Conservation (phyloP, 2,888 invertebrate species). For the Diaprepes abbreviatus region DNA sequence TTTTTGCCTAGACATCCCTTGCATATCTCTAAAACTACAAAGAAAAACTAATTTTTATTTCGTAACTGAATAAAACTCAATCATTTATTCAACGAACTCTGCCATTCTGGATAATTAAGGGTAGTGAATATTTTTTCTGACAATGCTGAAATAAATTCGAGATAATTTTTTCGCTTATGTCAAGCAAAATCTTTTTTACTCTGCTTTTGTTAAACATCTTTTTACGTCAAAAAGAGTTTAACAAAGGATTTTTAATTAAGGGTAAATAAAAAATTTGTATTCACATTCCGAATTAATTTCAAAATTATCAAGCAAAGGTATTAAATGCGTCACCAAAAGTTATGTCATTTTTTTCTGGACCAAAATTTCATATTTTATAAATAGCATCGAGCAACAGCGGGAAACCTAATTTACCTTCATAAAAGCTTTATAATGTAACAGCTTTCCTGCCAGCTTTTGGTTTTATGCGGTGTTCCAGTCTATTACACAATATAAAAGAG, state of each 20-base stretch:
- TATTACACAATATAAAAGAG: conserved; percentile 3
- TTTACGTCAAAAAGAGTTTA: too few species aligned
- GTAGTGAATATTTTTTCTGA: too few species aligned
- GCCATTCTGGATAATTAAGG: too few species aligned
- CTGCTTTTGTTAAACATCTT: too few species aligned
- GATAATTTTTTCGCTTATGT: too few species aligned
- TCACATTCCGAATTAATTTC: neutral
- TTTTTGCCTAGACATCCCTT: too few species aligned
- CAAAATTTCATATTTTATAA: conserved; percentile 8
- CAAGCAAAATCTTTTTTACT: too few species aligned
- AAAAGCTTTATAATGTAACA: conserved; percentile 36
- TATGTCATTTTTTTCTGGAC: neutral
- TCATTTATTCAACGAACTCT: too few species aligned
- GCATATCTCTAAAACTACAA: too few species aligned
- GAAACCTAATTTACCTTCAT: conserved; percentile 34
- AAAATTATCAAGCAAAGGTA: neutral
- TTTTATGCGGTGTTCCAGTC: conserved; percentile 13
- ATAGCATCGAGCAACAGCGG: conserved; percentile 16
- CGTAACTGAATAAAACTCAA: too few species aligned
- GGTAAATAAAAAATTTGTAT: neutral
- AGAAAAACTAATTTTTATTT: too few species aligned
- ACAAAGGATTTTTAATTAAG: neutral
- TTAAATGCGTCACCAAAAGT: neutral
- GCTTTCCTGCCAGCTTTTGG: conserved; percentile 22
- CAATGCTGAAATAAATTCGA: too few species aligned